Base-by-base conservation (phyloP, 1,140 invertebrate genomes). In the Diabrotica virgifera region DNA sequence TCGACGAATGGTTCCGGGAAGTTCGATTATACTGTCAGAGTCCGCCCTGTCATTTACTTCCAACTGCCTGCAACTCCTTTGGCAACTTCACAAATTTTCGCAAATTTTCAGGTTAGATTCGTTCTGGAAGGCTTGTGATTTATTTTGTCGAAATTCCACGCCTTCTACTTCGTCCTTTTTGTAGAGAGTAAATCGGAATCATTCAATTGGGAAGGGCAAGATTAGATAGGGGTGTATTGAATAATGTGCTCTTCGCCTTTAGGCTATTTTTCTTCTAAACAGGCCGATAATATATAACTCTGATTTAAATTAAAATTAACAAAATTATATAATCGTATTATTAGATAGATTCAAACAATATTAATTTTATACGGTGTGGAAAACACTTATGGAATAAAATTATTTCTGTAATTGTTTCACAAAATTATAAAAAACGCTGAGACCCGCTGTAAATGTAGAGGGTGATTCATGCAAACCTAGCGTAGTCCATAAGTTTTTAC, bases 41-140 rank as follows among this genome's bases (percentile, higher is more conserved):
- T 46, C 40, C 53, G 53, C 53, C 13, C 53, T 55, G 53, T 55
- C 53, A 55, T 55, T 36, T 24, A 24, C 35, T 55, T 36, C 12
- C 13, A 12, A 36, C 53, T 55, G 8, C 8, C 8, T 9, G 53
- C 12, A 55, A 24, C 35, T 55, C 53, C 53, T 36, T 52, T 36
- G 12, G 8, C 5, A 36, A 14, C 53, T 14, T 55, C 53, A 12
- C 53, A 55, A 55, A 55, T 55, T 55, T 55, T 55, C 53, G 12
- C 53, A 55, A 55, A 55, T 55, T 55, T 55, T 55, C 53, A 55
- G 53, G 53, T 55, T 55, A 24, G 35, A 24, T 36, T 55, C 53
- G 53, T 55, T 55, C 35, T 24, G 53, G 40, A 46, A 46, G 40
- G 40, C 40, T 46, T 8, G 40, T 46, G 40, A 46, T 46, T 46